phyloP scores from a whole-genome alignment of 2,888 invertebrate genomes.

The Eupeodes latifasciatus region DNA sequence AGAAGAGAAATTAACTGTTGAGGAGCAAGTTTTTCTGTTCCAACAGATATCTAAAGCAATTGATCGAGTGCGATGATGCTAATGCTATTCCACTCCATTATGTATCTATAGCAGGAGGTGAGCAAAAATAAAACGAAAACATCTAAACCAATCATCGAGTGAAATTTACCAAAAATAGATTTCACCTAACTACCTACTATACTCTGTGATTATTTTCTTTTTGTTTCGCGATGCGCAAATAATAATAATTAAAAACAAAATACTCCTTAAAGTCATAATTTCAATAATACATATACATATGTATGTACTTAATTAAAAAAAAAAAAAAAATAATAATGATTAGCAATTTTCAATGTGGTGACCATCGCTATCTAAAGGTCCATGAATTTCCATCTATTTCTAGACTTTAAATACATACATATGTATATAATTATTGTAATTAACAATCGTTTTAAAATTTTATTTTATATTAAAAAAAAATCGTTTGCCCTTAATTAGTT shows the following conservation, averaged over 20 bases:
- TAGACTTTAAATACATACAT: not conserved
- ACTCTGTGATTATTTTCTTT: conserved; percentile 11
- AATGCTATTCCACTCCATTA: conserved; percentile 35
- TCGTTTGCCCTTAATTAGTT: conserved; percentile 45
- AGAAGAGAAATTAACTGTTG: conserved; percentile 71
- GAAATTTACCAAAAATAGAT: conserved; percentile 70
- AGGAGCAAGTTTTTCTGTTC: conserved; percentile 24
- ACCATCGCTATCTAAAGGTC: conserved; percentile 7
- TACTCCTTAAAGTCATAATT: conserved; percentile 11
- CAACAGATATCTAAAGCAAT: conserved; percentile 16
- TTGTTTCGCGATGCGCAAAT: conserved; percentile 51
- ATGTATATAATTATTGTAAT: conserved; percentile 52
- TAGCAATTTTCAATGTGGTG: not conserved
- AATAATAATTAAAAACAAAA: conserved; percentile 16
- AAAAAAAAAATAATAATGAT: not conserved
- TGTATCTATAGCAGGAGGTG: conserved; percentile 40
- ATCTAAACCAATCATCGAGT: conserved; percentile 36
- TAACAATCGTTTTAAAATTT: conserved; percentile 44
- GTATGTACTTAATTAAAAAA: not conserved
- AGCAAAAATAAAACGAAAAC: conserved; percentile 8
- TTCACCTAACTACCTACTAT: conserved; percentile 44
- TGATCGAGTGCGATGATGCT: conserved; percentile 47
- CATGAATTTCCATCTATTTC: conserved; percentile 34
- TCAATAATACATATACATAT: no score
- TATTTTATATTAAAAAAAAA: not conserved